phyloP scores from a whole-genome alignment of 2,113 vertebrate species.

The Alethe castanea region DNA sequence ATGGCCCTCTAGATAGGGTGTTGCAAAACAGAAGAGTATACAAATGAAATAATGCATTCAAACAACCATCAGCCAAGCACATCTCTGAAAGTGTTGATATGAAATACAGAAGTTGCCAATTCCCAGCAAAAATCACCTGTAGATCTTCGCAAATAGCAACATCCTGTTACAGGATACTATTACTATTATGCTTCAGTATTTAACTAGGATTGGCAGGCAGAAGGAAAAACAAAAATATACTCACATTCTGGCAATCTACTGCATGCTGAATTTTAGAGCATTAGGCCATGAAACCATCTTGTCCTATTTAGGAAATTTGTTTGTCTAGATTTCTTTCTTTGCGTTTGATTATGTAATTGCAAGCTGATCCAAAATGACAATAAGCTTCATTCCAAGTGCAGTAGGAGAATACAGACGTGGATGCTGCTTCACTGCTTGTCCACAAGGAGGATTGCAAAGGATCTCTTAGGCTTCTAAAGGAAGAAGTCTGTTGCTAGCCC shows the following conservation, averaged over 20 bases:
- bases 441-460: background rate
- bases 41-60: background rate
- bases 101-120: background rate
- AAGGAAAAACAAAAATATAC: conserved; percentile 46
- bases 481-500: background rate
- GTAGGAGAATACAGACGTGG: background rate
- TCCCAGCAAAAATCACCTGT: background rate
- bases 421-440: background rate
- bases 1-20: background rate
- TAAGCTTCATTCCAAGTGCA: background rate
- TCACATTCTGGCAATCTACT: background rate
- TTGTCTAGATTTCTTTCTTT: conserved; percentile 33
- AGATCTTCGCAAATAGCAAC: conserved; percentile 15
- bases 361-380: conserved; percentile 5
- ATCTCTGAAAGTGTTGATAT: background rate
- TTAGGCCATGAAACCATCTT: background rate
- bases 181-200: background rate
- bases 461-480: background rate
- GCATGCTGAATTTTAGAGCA: background rate
- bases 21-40: background rate
- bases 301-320: conserved; percentile 68
- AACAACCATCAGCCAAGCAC: background rate
- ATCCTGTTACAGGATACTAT: background rate
- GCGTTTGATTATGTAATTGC: background rate
- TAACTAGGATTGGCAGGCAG: conserved; percentile 29